Percentiles rank a stretch among this genome's conserved stretches.
Conservation (phyloP, 2,113 vertebrate species). For the Xiphophorus maculatus region DNA sequence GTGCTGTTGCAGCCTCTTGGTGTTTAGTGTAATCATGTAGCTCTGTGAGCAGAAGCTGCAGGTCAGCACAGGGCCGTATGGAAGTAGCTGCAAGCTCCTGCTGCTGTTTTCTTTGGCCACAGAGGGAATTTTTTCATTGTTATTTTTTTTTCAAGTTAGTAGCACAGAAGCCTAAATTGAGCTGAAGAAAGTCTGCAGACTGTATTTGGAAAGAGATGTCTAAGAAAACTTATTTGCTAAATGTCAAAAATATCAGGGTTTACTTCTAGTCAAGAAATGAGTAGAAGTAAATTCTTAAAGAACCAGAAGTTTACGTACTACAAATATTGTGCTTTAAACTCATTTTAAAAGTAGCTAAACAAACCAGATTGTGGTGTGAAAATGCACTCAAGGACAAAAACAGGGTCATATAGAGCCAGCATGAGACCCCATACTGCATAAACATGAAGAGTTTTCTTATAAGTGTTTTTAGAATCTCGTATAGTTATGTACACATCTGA, state of each 20-base stretch:
- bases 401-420: no score
- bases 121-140: conserved; percentile 10
- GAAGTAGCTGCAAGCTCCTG: conserved; percentile 19
- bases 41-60: conserved; percentile 38
- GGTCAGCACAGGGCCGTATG: neutral
- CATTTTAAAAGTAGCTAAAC: neutral
- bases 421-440: neutral
- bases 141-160: neutral
- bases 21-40: conserved; percentile 44
- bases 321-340: neutral
- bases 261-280: neutral
- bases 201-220: neutral
- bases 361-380: no score
- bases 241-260: neutral
- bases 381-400: no score
- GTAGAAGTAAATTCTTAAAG: neutral
- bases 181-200: neutral
- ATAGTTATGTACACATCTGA: neutral
- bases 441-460: neutral
- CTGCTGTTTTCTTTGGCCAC: neutral
- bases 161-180: neutral
- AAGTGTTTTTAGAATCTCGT: neutral
- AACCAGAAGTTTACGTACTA: neutral
- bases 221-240: neutral
- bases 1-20: conserved; percentile 15